phyloP scores from a whole-genome alignment of 1,140 invertebrate species.

The Steinernema khuongi region DNA sequence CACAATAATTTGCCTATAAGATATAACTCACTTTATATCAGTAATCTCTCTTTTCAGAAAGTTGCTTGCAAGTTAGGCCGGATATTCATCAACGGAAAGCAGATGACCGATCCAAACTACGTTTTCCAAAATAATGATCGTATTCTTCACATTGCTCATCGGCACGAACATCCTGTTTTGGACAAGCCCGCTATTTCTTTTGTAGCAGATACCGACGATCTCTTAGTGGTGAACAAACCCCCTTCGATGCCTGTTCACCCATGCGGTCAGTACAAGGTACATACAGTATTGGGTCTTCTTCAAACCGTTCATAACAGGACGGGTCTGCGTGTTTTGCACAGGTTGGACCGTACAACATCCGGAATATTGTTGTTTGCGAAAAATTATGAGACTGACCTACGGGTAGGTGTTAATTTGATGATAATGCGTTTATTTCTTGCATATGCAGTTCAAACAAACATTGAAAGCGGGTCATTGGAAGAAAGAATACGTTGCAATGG shows the following conservation, averaged over 20 bases:
- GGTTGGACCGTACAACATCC: constrained; percentile 80
- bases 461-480: constrained; percentile 83
- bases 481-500: constrained; percentile 94
- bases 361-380: constrained; percentile 86
- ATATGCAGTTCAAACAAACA: constrained; percentile 71
- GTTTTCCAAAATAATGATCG: constrained; percentile 86
- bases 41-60: too few species aligned
- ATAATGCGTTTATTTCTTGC: neutral
- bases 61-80: constrained; percentile 81
- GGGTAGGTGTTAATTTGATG: constrained; percentile 24
- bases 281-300: constrained; percentile 51
- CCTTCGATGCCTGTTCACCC: constrained; percentile 86
- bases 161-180: constrained; percentile 50
- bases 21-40: too few species aligned
- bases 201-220: constrained; percentile 91
- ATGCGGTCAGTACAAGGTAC: constrained; percentile 50
- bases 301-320: constrained; percentile 30
- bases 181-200: constrained; percentile 62
- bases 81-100: constrained; percentile 87
- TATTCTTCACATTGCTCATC: constrained; percentile 80
- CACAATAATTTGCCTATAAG: neutral
- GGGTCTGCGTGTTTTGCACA: constrained; percentile 59
- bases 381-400: constrained; percentile 61
- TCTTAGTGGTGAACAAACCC: constrained; percentile 98
- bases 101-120: constrained; percentile 77